Percentiles rank a stretch among this genome's conserved stretches.
Evolutionary conservation across 2,113 vertebrate genomes (phyloP).

Genomic region (Python bivittatus): DNA sequence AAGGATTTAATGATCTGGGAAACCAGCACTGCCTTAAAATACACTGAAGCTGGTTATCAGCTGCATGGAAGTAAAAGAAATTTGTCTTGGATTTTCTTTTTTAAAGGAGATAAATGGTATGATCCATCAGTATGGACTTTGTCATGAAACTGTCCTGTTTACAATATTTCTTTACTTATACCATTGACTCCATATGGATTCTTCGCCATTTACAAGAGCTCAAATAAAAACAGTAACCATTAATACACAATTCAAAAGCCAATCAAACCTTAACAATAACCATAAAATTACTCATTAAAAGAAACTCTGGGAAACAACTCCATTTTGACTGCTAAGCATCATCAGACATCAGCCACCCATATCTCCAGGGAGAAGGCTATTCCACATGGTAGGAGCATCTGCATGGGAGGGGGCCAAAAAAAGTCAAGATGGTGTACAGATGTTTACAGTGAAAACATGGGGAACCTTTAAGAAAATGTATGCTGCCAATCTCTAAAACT

Average conservation of each 20-base stretch:
- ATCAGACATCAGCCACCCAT: neutral
- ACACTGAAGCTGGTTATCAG: neutral
- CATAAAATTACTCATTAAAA: neutral
- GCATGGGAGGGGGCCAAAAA: neutral
- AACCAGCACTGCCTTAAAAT: fast-evolving
- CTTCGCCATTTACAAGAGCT: neutral
- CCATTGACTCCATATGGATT: neutral
- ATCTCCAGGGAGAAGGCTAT: neutral
- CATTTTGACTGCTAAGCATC: neutral
- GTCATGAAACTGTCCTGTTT: neutral
- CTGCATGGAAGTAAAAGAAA: neutral
- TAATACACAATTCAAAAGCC: neutral
- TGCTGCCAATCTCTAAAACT: neutral
- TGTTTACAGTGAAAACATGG: neutral
- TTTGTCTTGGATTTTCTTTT: neutral
- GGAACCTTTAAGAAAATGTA: neutral
- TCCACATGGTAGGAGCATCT: neutral
- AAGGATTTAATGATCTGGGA: neutral
- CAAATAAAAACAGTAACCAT: neutral
- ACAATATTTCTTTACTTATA: neutral
- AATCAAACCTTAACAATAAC: neutral
- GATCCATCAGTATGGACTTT: neutral
- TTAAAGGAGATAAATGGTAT: neutral
- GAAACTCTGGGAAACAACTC: neutral
- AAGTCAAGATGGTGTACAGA: neutral